phyloP scores from a whole-genome alignment of 1,140 invertebrate genomes.

The Mesaphorura yosii region DNA sequence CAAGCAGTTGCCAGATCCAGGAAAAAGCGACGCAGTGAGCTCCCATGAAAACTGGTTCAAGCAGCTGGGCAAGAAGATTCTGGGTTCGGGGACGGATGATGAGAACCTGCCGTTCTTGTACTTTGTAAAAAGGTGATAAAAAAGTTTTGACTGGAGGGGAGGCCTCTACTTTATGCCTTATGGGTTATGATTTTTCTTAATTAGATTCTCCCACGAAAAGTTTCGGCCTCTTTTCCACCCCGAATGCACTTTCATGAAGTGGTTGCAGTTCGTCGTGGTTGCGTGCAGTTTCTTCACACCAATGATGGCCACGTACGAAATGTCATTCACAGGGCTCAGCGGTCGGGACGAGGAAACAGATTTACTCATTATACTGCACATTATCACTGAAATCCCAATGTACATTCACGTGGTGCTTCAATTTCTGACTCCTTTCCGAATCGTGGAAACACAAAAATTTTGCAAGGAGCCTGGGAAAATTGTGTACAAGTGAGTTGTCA shows the following conservation, averaged over 20 bases:
- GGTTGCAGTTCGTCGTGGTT: background rate
- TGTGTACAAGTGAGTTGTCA: conserved; percentile 1
- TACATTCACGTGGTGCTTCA: background rate
- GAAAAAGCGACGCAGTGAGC: too few species aligned
- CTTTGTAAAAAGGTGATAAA: conserved; percentile 8
- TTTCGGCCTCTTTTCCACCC: conserved; percentile 20
- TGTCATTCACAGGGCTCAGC: conserved; percentile 2
- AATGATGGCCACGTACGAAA: conserved; percentile 13
- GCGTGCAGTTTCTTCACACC: conserved; percentile 11
- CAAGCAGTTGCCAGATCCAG: background rate
- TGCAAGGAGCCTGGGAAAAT: conserved; percentile 7
- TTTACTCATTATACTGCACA: background rate
- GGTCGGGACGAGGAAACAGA: too few species aligned
- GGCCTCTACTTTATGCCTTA: too few species aligned
- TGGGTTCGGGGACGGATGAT: conserved; percentile 11
- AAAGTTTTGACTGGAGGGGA: too few species aligned
- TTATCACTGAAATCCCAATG: conserved; percentile 8
- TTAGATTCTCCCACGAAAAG: too few species aligned
- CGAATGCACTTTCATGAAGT: conserved; percentile 17
- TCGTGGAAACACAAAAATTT: background rate
- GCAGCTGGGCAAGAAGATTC: background rate
- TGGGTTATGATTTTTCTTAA: too few species aligned
- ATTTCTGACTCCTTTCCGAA: conserved; percentile 8
- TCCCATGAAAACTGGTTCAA: too few species aligned
- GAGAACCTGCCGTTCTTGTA: conserved; percentile 23